A percentile compares a stretch with the other conserved stretches of the same genome.
Conservation (phyloP, 1,140 invertebrate genomes). For the Whitmania pigra region DNA sequence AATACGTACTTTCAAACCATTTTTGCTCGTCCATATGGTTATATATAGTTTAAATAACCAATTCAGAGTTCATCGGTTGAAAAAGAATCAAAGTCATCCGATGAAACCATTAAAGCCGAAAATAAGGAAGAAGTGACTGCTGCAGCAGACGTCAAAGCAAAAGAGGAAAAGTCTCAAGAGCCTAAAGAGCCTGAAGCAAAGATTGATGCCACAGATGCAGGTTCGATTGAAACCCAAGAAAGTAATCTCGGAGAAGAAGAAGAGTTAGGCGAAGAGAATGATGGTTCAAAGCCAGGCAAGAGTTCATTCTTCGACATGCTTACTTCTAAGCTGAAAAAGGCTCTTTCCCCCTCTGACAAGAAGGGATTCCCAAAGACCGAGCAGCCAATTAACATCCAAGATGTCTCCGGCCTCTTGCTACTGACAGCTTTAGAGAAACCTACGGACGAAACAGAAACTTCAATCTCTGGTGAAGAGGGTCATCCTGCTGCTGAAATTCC, state of each 20-base stretch:
- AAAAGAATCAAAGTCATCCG: no score
- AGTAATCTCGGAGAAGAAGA: not conserved
- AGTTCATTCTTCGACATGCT: not conserved
- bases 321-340: constrained; percentile 8
- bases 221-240: not conserved
- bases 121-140: no score
- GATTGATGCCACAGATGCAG: no score
- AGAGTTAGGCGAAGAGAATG: not conserved
- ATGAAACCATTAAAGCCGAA: no score
- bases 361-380: not conserved
- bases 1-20: no score
- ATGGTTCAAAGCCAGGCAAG: not conserved
- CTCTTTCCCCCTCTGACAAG: not conserved
- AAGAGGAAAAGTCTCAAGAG: no score
- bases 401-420: not conserved
- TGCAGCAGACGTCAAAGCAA: no score
- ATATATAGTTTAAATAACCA: no score
- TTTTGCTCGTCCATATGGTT: no score
- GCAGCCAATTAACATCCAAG: not conserved
- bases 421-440: not conserved
- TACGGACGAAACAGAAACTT: not conserved
- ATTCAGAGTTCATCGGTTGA: no score
- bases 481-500: not conserved
- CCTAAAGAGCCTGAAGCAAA: no score
- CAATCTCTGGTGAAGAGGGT: not conserved